phyloP scores from a whole-genome alignment of 2,113 vertebrate genomes.

The Anser brachyrhynchus region DNA sequence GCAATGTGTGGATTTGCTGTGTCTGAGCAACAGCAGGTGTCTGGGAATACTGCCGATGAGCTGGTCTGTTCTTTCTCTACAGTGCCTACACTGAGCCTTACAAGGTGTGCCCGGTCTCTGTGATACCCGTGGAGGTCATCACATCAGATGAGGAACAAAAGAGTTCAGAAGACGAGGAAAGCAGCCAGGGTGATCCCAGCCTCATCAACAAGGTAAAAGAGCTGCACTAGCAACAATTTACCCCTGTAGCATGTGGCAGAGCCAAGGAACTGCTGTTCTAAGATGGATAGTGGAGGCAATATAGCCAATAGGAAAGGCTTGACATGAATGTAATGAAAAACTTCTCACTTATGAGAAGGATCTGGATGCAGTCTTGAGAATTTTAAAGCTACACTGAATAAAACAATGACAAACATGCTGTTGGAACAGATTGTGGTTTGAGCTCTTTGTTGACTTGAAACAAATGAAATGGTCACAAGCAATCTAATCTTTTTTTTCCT shows the following conservation, averaged over 20 bases:
- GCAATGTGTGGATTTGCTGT: neutral
- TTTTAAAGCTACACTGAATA: neutral
- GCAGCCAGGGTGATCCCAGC: constrained; percentile 74
- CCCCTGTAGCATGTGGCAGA: neutral
- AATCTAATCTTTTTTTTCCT: neutral
- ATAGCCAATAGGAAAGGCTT: neutral
- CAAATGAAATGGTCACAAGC: neutral
- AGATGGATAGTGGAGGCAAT: neutral
- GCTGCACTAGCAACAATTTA: neutral
- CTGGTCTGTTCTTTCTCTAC: constrained; percentile 16
- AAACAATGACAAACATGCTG: neutral
- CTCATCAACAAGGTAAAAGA: constrained; percentile 83
- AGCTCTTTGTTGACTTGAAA: neutral
- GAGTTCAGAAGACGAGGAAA: constrained; percentile 92
- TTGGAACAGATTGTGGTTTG: neutral
- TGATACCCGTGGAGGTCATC: constrained; percentile 64
- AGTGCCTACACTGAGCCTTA: constrained; percentile 97
- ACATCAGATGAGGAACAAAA: constrained; percentile 88
- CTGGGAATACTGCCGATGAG: neutral
- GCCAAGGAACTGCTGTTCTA: neutral
- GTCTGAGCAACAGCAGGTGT: neutral
- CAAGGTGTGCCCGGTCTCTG: constrained; percentile 82
- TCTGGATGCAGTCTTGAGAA: neutral
- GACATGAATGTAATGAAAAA: neutral
- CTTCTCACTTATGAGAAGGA: neutral